These are phyloP conservation scores for Neoarius graeffei DNA, from an alignment of 2,113 vertebrate species.

Conservation along the genomic window DNA sequence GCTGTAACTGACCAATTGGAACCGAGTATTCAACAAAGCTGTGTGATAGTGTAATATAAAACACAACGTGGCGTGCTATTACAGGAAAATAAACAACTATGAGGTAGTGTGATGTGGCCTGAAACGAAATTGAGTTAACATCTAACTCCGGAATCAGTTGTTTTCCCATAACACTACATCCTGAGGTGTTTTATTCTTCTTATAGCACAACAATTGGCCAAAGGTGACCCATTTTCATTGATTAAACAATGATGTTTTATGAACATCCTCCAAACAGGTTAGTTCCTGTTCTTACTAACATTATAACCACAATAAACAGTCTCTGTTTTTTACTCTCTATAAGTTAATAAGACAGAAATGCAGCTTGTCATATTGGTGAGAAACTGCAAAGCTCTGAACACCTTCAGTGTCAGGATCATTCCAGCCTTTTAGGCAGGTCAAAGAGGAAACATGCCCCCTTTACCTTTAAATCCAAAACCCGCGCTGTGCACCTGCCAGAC, in stretches of 20 bases:
- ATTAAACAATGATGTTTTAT: background rate
- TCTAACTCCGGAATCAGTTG: background rate
- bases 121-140: background rate
- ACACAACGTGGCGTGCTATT: background rate
- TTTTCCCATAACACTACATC: background rate
- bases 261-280: background rate
- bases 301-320: background rate
- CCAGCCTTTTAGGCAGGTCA: background rate
- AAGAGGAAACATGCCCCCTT: background rate
- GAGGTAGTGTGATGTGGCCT: background rate
- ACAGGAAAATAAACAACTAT: background rate
- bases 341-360: background rate
- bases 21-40: too few relatives aligned
- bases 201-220: background rate
- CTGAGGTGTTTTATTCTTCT: background rate
- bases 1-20: too few relatives aligned
- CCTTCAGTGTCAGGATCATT: too few relatives aligned
- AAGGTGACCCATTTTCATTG: background rate
- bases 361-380: background rate
- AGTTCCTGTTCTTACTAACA: background rate
- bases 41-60: too few relatives aligned
- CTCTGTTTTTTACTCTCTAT: background rate
- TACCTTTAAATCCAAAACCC: background rate
- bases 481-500: constrained; percentile 23
- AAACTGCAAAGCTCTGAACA: background rate